Percentiles rank a stretch among this genome's conserved stretches.
phyloP scores from a whole-genome alignment of 2,113 vertebrate genomes.

The Oriolus oriolus region DNA sequence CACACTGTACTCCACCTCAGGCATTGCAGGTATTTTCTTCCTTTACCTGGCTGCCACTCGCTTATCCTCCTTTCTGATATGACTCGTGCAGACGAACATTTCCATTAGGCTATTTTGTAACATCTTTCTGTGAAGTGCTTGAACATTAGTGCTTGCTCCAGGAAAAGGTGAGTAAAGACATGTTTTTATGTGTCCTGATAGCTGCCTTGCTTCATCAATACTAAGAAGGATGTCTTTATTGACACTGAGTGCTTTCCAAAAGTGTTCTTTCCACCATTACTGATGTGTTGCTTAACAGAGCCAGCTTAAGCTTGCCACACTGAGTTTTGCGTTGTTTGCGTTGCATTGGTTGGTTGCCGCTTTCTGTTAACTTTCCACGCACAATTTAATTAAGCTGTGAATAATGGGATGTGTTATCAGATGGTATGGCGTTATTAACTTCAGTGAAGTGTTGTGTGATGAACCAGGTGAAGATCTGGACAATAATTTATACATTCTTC shows the following conservation, averaged over 20 bases:
- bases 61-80: constrained; percentile 19
- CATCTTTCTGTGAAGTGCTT: constrained; percentile 17
- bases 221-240: constrained; percentile 13
- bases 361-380: constrained; percentile 6
- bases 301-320: constrained; percentile 1
- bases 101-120: constrained; percentile 32
- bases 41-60: background rate
- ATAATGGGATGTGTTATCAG: background rate
- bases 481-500: background rate
- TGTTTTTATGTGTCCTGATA: background rate
- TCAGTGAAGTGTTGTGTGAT: background rate
- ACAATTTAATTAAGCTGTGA: constrained; percentile 11
- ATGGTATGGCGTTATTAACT: background rate
- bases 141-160: constrained; percentile 3
- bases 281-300: background rate
- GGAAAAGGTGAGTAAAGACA: constrained; percentile 30
- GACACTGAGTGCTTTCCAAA: background rate
- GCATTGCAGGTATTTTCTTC: background rate
- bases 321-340: background rate
- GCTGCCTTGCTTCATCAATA: background rate
- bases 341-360: background rate
- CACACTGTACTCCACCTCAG: rapidly evolving
- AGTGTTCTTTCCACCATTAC: background rate
- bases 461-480: background rate
- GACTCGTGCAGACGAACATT: background rate